These are phyloP conservation scores for Linnaemya tessellans DNA, from an alignment of 2,888 invertebrate genomes.

Conservation along the genomic window DNA sequence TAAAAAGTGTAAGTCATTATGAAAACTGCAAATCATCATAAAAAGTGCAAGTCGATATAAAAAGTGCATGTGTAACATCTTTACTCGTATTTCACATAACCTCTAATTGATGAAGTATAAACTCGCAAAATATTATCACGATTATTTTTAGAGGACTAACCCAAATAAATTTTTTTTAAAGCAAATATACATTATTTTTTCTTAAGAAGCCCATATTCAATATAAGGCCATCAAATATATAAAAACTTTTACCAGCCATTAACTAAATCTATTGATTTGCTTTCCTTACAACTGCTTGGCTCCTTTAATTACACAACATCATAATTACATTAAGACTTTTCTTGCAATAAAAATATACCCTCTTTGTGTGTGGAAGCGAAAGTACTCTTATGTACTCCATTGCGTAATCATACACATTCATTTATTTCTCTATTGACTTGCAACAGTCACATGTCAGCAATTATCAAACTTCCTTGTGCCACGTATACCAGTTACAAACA, in stretches of 20 bases:
- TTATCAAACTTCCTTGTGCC: not conserved
- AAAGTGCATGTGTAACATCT: no score
- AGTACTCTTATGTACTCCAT: not conserved
- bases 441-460: slow-evolving; percentile 19
- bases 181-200: no score
- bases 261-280: not conserved
- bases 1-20: no score
- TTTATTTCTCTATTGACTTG: slow-evolving; percentile 10
- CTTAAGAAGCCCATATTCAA: no score
- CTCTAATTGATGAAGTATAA: no score
- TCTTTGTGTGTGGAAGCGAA: not conserved
- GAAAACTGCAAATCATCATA: no score
- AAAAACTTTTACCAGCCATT: not conserved
- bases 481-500: not conserved
- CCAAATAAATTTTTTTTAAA: no score
- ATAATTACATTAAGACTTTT: not conserved
- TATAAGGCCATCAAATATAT: no score
- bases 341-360: not conserved
- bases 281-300: not conserved
- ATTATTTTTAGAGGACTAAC: no score
- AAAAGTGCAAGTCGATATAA: no score
- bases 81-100: no score
- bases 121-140: no score
- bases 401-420: not conserved
- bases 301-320: slow-evolving; percentile 1